Conservation (phyloP, 2,113 vertebrate species). For the Calypte anna region DNA sequence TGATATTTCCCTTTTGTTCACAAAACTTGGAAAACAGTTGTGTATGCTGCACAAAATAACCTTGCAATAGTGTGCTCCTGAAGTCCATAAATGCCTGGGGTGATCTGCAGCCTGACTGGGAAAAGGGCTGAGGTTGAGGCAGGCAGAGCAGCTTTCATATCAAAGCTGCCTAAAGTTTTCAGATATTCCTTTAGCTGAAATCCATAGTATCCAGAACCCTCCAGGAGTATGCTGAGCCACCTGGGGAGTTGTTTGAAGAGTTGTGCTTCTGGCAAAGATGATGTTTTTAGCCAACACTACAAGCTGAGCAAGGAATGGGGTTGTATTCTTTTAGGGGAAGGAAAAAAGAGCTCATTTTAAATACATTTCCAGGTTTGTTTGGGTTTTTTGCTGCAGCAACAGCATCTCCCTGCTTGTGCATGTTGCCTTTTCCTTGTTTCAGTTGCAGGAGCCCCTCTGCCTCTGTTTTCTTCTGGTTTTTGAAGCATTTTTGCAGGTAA, state of each 20-base stretch:
- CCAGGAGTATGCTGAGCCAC: not conserved
- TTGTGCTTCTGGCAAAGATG: not conserved
- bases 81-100: accelerated
- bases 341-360: not conserved
- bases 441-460: not conserved
- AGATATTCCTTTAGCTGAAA: not conserved
- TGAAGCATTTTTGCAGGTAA: not conserved
- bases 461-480: not conserved
- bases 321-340: not conserved
- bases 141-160: not conserved
- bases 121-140: not conserved
- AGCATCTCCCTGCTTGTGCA: not conserved
- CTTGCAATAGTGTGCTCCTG: not conserved
- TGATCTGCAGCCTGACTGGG: not conserved
- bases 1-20: not conserved
- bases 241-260: not conserved
- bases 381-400: not conserved
- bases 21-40: not conserved
- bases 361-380: not conserved
- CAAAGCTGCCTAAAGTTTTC: not conserved
- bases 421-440: not conserved
- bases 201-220: not conserved
- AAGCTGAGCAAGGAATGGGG: not conserved
- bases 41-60: not conserved
- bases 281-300: not conserved